These are phyloP conservation scores for Phodopus roborovskii DNA, from an alignment of 2,113 vertebrate genomes.

Conservation along the genomic window DNA sequence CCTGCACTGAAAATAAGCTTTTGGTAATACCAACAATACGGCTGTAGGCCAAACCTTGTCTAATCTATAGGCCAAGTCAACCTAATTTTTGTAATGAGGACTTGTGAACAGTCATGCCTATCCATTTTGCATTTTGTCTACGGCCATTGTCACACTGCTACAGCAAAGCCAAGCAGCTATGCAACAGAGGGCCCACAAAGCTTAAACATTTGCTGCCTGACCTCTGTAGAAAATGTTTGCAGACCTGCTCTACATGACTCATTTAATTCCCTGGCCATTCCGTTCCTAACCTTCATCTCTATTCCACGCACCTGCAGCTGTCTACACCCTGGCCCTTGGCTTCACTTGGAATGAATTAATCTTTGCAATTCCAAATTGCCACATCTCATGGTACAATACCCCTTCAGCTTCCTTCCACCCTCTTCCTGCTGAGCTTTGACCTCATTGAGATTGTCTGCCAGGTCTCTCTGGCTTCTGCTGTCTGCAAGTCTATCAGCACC, in stretches of 20 bases:
- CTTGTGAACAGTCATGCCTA: background rate
- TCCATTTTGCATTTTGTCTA: background rate
- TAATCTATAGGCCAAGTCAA: background rate
- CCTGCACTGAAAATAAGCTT: background rate
- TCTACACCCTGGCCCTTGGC: background rate
- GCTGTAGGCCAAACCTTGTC: background rate
- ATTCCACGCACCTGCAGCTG: background rate
- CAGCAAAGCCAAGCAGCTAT: background rate
- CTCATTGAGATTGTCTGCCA: background rate
- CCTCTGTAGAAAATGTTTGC: background rate
- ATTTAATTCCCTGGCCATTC: background rate
- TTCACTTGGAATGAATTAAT: background rate
- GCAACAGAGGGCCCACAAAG: background rate
- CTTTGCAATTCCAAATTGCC: background rate
- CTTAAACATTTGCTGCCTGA: background rate
- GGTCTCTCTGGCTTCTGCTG: background rate
- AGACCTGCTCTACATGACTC: background rate
- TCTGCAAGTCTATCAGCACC: background rate
- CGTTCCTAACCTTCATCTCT: background rate
- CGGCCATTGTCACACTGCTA: background rate
- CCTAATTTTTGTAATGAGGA: constrained; percentile 14
- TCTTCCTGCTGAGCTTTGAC: constrained; percentile 26
- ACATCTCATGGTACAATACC: background rate
- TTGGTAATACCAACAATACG: background rate
- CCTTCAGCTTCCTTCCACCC: background rate